Percentiles rank a stretch among this genome's conserved stretches.
Evolutionary conservation across 2,888 invertebrate genomes (phyloP).

Genomic region (Agrilus mali): DNA sequence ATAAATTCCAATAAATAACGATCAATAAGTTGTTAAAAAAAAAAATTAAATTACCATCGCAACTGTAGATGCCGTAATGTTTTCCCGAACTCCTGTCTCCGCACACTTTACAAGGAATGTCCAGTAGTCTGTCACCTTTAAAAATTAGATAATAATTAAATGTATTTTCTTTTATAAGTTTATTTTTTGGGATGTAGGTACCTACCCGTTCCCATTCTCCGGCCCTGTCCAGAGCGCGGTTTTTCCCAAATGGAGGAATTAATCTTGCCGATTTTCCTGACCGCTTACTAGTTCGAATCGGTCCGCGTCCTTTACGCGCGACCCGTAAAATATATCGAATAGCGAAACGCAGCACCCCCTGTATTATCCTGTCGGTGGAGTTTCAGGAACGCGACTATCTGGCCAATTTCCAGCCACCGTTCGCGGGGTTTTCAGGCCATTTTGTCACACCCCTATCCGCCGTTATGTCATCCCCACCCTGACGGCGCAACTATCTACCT

Average conservation of each 20-base stretch:
- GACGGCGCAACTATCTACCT: slow-evolving; percentile 22
- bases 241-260: slow-evolving; percentile 46
- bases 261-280: slow-evolving; percentile 24
- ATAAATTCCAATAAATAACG: background rate
- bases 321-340: no score
- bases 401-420: slow-evolving; percentile 34
- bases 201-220: slow-evolving; percentile 65
- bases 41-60: slow-evolving; percentile 65
- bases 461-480: slow-evolving; percentile 30
- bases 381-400: slow-evolving; percentile 26
- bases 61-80: slow-evolving; percentile 98
- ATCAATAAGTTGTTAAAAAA: background rate
- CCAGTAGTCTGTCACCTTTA: slow-evolving; percentile 92
- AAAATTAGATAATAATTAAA: slow-evolving; percentile 8
- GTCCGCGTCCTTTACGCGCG: no score
- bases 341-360: no score
- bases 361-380: no score
- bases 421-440: slow-evolving; percentile 42
- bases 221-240: slow-evolving; percentile 47
- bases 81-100: slow-evolving; percentile 98
- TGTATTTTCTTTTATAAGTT: slow-evolving; percentile 7
- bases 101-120: slow-evolving; percentile 98
- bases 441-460: slow-evolving; percentile 42
- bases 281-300: background rate
- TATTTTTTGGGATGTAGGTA: slow-evolving; percentile 7